Evolutionary conservation across 2,888 invertebrate genomes (phyloP).

Genomic region (Drosophila silvestris): DNA sequence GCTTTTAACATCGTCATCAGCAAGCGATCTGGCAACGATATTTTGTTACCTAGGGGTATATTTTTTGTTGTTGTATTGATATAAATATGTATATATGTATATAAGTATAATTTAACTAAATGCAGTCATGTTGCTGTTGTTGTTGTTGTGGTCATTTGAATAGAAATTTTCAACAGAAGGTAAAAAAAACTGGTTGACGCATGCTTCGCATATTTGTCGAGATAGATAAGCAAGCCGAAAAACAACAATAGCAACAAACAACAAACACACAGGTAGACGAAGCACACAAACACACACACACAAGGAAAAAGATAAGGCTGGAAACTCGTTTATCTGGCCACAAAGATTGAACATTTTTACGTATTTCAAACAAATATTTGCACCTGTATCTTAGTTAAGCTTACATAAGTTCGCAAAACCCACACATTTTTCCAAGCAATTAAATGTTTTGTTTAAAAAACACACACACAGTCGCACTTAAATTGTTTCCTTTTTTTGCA

Average conservation of each 20-base stretch:
- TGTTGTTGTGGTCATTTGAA: constrained; percentile 51
- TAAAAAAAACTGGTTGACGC: constrained; percentile 79
- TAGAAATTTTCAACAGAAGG: constrained; percentile 76
- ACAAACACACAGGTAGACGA: constrained; percentile 14
- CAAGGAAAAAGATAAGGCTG: constrained; percentile 48
- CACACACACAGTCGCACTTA: constrained; percentile 36
- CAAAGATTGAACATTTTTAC: constrained; percentile 67
- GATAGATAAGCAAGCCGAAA: constrained; percentile 73
- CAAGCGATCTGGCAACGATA: constrained; percentile 7
- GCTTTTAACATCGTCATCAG: constrained; percentile 43
- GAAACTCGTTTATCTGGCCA: constrained; percentile 75
- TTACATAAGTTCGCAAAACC: constrained; percentile 66
- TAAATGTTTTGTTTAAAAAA: constrained; percentile 62
- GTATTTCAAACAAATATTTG: constrained; percentile 66
- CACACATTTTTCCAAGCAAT: constrained; percentile 34
- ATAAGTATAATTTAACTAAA: constrained; percentile 50
- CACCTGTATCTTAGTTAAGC: constrained; percentile 57
- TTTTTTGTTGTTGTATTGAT: neutral
- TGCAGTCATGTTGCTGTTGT: constrained; percentile 60
- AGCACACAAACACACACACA: constrained; percentile 25
- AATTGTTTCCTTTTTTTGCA: constrained; percentile 72
- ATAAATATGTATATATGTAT: constrained; percentile 18
- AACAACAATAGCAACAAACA: constrained; percentile 21
- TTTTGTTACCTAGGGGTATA: constrained; percentile 25
- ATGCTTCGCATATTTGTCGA: constrained; percentile 77